Percentiles rank a stretch among this genome's conserved stretches.
These are phyloP conservation scores for Aurelia aurita complex sp. Pacific DNA, from an alignment of 30 jellyfish, hydroid and myxozoan genomes.

Conservation along the genomic window DNA sequence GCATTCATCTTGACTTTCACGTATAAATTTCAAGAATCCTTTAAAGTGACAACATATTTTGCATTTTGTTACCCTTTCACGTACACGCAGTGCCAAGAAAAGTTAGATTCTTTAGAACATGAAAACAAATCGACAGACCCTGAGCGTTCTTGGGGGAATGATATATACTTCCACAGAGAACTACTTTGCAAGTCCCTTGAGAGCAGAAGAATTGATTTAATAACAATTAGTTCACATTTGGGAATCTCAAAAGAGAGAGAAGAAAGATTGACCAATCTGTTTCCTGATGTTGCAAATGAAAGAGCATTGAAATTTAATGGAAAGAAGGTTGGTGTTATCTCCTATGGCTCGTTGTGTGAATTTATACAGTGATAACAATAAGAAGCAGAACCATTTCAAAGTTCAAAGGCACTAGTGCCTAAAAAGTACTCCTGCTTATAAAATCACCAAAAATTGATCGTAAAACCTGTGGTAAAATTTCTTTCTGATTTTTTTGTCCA, in stretches of 20 bases:
- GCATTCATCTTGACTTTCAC: conserved; percentile 68
- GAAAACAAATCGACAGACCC: neutral
- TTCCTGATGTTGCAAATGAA: conserved; percentile 50
- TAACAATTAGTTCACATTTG: conserved; percentile 69
- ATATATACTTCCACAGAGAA: conserved; percentile 86
- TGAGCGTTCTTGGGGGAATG: neutral
- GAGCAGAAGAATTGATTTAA: conserved; percentile 75
- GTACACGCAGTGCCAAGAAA: conserved; percentile 74
- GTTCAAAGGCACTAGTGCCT: no score
- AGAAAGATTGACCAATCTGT: conserved; percentile 47
- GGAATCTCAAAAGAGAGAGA: conserved; percentile 65
- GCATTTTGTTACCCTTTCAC: conserved; percentile 95
- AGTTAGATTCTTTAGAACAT: conserved; percentile 31
- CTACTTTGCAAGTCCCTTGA: conserved; percentile 76
- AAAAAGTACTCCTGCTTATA: no score
- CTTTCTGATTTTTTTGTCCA: no score
- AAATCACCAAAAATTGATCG: no score
- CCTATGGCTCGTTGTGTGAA: no score
- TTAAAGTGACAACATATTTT: conserved; percentile 58
- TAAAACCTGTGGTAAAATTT: no score
- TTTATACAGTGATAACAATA: no score
- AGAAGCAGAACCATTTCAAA: no score
- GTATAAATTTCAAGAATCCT: conserved; percentile 65
- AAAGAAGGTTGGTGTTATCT: conserved; percentile 60
- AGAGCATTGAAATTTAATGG: conserved; percentile 53